These are phyloP conservation scores for Pelobates fuscus DNA, from an alignment of 2,113 vertebrate species.

Conservation along the genomic window DNA sequence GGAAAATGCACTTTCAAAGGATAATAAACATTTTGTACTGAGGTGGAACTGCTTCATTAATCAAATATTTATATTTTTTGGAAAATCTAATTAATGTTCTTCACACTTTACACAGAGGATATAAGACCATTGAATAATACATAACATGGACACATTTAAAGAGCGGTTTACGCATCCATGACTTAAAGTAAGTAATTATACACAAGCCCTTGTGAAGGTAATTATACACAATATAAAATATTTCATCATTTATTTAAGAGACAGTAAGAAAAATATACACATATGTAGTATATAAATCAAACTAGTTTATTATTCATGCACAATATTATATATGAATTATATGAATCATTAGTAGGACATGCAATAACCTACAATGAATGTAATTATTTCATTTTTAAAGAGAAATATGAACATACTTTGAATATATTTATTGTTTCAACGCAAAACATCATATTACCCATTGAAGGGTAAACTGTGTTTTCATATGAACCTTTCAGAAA, in stretches of 20 bases:
- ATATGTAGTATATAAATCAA: background rate
- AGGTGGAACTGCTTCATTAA: background rate
- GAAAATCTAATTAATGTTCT: background rate
- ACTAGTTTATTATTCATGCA: background rate
- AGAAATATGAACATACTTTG: too few relatives aligned
- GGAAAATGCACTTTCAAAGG: background rate
- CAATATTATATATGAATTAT: background rate
- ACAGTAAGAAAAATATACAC: background rate
- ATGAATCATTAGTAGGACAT: background rate
- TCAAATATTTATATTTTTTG: background rate
- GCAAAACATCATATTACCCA: too few relatives aligned
- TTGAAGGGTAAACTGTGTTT: too few relatives aligned
- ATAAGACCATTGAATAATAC: background rate
- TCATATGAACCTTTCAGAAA: too few relatives aligned
- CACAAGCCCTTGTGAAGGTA: background rate
- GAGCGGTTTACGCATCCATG: background rate
- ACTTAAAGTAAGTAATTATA: background rate
- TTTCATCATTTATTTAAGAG: background rate
- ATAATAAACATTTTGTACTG: background rate
- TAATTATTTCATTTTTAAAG: too few relatives aligned
- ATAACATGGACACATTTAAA: constrained; percentile 1
- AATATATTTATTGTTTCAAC: too few relatives aligned
- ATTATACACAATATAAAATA: constrained; percentile 1
- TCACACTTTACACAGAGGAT: background rate
- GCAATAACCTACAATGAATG: background rate